These are phyloP conservation scores for Xenentodon cancila DNA, from an alignment of 2,797 vertebrate genomes.

Conservation along the genomic window DNA sequence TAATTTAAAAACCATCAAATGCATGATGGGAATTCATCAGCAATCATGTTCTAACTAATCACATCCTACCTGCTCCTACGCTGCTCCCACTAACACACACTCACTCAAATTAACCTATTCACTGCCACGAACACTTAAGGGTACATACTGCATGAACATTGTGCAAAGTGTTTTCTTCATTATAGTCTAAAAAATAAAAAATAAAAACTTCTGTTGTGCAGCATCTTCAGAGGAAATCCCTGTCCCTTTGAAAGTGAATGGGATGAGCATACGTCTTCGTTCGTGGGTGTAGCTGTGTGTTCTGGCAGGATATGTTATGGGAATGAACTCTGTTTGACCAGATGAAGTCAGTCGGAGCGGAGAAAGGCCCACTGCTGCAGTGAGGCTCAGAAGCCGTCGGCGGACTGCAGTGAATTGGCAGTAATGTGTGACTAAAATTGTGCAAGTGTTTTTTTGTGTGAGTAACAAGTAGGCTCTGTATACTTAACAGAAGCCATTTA, in stretches of 20 bases:
- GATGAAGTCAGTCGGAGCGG: conserved; percentile 26
- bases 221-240: conserved; percentile 1
- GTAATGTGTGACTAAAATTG: conserved; percentile 28
- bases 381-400: conserved; percentile 49
- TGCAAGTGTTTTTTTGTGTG: background rate
- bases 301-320: conserved; percentile 3
- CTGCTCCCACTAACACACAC: background rate
- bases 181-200: background rate
- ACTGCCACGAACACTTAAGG: background rate
- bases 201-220: conserved; percentile 8
- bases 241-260: conserved; percentile 10
- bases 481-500: conserved; percentile 1
- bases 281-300: conserved; percentile 11
- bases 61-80: background rate
- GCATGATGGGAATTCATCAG: conserved; percentile 32
- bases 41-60: conserved; percentile 35
- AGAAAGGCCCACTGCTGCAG: conserved; percentile 35
- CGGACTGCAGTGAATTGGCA: conserved; percentile 51
- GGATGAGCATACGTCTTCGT: conserved; percentile 5
- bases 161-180: no score
- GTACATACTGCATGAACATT: background rate
- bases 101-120: background rate
- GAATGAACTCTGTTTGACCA: conserved; percentile 40
- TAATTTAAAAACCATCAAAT: conserved; percentile 33
- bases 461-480: background rate